These are phyloP conservation scores for Agrotis ipsilon DNA, from an alignment of 2,888 invertebrate genomes.

Conservation along the genomic window DNA sequence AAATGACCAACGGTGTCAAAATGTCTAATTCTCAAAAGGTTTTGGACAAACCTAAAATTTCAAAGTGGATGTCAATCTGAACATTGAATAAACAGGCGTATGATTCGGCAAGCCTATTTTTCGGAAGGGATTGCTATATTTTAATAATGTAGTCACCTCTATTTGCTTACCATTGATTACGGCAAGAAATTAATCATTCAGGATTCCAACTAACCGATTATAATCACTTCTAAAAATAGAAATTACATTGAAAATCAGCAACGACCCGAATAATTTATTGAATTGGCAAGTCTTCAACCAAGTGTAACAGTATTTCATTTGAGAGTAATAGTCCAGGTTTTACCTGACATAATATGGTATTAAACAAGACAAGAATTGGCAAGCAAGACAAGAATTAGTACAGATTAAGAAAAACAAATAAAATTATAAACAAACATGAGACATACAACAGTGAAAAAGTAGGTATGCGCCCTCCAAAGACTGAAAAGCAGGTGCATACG, in stretches of 20 bases:
- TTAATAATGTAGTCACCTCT: background rate
- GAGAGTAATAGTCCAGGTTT: conserved; percentile 11
- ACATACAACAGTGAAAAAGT: too few relatives aligned
- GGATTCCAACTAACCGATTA: conserved; percentile 1
- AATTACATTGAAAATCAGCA: conserved; percentile 9
- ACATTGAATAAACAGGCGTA: too few relatives aligned
- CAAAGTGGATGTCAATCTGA: too few relatives aligned
- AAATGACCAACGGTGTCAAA: too few relatives aligned
- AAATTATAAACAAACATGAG: too few relatives aligned
- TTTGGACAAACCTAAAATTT: too few relatives aligned
- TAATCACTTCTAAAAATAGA: conserved; percentile 11
- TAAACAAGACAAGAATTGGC: conserved; percentile 39
- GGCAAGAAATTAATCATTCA: background rate
- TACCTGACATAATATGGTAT: conserved; percentile 9
- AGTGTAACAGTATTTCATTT: conserved; percentile 10
- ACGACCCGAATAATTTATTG: conserved; percentile 10
- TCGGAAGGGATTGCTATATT: background rate
- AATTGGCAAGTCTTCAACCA: conserved; percentile 46
- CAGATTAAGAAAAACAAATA: conserved; percentile 15
- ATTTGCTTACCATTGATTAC: background rate
- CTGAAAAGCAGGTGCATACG: too few relatives aligned
- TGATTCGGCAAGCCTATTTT: background rate
- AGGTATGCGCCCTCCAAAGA: too few relatives aligned
- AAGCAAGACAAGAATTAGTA: background rate
- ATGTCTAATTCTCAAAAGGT: background rate